A percentile compares a stretch with the other conserved stretches of the same genome.
phyloP scores from a whole-genome alignment of 2,888 invertebrate genomes.

The Caenorhabditis virilis region DNA sequence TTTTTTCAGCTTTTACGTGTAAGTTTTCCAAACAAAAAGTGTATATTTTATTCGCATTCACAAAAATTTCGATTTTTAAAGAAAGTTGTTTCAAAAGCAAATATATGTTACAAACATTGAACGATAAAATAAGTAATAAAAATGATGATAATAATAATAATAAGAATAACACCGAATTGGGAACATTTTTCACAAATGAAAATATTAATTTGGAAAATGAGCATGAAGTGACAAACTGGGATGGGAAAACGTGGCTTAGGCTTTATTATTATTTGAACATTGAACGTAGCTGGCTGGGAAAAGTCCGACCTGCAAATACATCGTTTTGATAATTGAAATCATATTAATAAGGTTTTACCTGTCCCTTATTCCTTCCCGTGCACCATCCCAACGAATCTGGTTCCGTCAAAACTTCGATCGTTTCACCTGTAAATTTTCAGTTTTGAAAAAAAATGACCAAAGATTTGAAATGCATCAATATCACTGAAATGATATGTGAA shows the following conservation, averaged over 20 bases:
- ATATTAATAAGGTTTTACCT: background rate
- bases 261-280: no score
- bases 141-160: conserved; percentile 1
- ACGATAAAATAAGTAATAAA: conserved; percentile 2
- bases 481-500: no score
- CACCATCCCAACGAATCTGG: conserved; percentile 66
- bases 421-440: conserved; percentile 45
- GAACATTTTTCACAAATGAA: conserved; percentile 21
- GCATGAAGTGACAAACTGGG: no score
- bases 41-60: no score
- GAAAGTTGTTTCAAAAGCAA: no score
- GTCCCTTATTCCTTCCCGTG: conserved; percentile 41
- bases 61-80: no score
- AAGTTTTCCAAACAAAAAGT: no score
- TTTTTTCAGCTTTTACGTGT: conserved; percentile 2
- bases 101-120: no score
- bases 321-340: background rate
- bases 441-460: conserved; percentile 1
- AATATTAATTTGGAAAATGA: no score
- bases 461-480: no score
- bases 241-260: no score
- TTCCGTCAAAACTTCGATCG: conserved; percentile 61
- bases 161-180: background rate
- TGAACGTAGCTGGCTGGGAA: conserved; percentile 65
- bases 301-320: conserved; percentile 46